Evolutionary conservation across 2,113 vertebrate species (phyloP), one percentile per base, ranked within the genome.

Genomic region (Illadopsis cleaveri): DNA sequence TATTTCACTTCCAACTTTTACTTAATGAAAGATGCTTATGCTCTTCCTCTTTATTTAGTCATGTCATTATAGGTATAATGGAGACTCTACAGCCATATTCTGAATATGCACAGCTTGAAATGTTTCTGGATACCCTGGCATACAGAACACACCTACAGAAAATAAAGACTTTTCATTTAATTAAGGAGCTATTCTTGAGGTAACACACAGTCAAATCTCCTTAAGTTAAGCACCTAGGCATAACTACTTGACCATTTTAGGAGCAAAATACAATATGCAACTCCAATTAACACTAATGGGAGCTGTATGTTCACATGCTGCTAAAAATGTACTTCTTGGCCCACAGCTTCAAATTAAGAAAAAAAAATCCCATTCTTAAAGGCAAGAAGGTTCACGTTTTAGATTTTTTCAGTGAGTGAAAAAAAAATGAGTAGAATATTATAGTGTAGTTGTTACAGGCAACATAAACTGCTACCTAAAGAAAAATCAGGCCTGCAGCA

Each of bases 401-500:
- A 93, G 47, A 65, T 50, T 45, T 57, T 91, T 94, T 71, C 45
- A 58, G 9, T 57, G 28, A 80, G 38, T 57, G 9, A 66, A 62
- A 68, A n/a, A 87, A 64, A 54, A 50, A 25, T 44, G 19, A 65
- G 19, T 6, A 38, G 0, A 77, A 22, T 20, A 38, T 64, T 80
- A 62, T 64, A 82, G 25, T 53, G 35, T 25, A 50, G 71, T 70
- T 82, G 15, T 90, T 93, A 80, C 8, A 96, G 75, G 71, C 68
- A 90, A 50, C 6, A 88, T 85, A 89, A 95, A 90, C 54, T 65
- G 60, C 42, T 73, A 72, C 57, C 88, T 80, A 85, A 82, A 91
- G 82, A 62, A 50, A 90, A 91, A 88, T 93, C 87, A 86, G 53
- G 73, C 48, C 54, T 77, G 75, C 82, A 70, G 54, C 71, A 94